These are phyloP conservation scores for Ibidorhyncha struthersii DNA, from an alignment of 2,113 vertebrate genomes.

Conservation along the genomic window DNA sequence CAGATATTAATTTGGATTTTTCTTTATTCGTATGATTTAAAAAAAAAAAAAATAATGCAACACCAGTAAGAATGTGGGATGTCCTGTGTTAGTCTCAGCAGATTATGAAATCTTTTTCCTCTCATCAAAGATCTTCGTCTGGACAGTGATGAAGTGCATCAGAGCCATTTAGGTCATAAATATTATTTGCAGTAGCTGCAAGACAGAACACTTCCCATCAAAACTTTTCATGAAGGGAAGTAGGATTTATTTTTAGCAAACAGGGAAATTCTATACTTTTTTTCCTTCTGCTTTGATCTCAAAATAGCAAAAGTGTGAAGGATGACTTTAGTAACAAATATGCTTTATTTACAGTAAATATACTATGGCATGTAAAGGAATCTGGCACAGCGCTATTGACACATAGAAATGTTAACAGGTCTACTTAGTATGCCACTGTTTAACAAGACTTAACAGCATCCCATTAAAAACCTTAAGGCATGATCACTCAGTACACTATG, in stretches of 20 bases:
- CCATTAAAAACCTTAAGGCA: background rate
- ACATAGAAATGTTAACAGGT: background rate
- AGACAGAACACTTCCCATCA: background rate
- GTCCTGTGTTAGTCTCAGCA: background rate
- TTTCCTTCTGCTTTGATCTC: background rate
- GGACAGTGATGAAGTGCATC: background rate
- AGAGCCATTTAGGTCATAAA: background rate
- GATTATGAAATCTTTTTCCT: background rate
- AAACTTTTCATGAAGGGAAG: background rate
- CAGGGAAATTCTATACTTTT: background rate
- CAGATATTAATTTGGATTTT: background rate
- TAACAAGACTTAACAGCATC: background rate
- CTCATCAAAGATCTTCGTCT: background rate
- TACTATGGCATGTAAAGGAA: background rate
- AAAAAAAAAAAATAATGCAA: background rate
- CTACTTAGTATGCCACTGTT: background rate
- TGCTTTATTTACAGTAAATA: background rate
- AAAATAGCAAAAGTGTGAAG: background rate
- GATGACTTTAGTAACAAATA: background rate
- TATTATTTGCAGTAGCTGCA: background rate
- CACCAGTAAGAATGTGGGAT: background rate
- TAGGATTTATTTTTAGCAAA: background rate
- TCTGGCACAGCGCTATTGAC: background rate
- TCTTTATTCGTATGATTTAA: background rate
- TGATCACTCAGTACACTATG: background rate